These are phyloP conservation scores for Prolemur simus DNA, from an alignment of 2,113 vertebrate genomes.

Conservation along the genomic window DNA sequence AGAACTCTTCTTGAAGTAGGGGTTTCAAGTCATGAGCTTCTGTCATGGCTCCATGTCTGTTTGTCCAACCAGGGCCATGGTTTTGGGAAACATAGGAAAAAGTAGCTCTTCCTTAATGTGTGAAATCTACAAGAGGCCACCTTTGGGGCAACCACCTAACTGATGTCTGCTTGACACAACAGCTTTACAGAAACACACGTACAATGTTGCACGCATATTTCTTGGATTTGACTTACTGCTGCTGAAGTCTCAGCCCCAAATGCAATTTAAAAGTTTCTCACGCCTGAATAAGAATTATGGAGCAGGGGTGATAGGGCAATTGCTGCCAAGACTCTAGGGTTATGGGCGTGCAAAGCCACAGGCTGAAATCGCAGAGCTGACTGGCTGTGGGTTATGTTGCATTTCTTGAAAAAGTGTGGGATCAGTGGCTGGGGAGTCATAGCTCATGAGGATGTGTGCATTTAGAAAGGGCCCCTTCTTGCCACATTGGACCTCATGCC, in stretches of 20 bases:
- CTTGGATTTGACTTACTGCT: slow-evolving; percentile 57
- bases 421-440: slow-evolving; percentile 6
- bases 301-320: slow-evolving; percentile 1
- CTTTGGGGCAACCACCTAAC: neutral
- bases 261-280: slow-evolving; percentile 45
- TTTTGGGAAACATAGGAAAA: neutral
- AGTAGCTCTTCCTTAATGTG: neutral
- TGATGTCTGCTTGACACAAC: neutral
- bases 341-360: neutral
- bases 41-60: neutral
- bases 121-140: neutral
- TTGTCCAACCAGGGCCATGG: neutral
- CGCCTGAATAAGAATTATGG: slow-evolving; percentile 51
- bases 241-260: neutral
- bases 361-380: neutral
- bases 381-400: neutral
- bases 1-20: neutral
- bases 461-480: neutral
- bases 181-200: slow-evolving; percentile 35
- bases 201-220: slow-evolving; percentile 40
- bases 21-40: neutral
- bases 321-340: neutral
- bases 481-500: neutral
- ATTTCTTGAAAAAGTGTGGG: neutral
- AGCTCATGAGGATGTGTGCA: slow-evolving; percentile 12